phyloP scores from a whole-genome alignment of 2,888 invertebrate genomes.

The Stictocephala bisonia region DNA sequence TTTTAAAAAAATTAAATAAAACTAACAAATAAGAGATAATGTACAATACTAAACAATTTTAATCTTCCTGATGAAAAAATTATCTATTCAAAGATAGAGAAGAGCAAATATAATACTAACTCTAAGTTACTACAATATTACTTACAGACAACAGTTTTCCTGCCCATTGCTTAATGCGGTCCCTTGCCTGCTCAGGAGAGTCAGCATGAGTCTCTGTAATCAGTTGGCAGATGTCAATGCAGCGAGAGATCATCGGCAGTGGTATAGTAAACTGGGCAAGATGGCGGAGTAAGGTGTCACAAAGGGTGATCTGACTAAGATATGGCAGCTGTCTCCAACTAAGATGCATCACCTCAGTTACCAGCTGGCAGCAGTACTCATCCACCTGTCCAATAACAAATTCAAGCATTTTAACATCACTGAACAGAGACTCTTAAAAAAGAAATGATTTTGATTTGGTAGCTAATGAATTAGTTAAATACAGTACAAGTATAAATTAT shows the following conservation, averaged over 20 bases:
- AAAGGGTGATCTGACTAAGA: constrained; percentile 34
- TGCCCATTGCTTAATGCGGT: constrained; percentile 41
- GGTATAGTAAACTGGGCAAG: constrained; percentile 49
- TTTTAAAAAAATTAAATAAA: too few species aligned
- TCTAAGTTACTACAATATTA: too few species aligned
- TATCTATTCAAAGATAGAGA: too few species aligned
- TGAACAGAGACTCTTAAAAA: too few species aligned
- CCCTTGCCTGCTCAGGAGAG: constrained; percentile 15
- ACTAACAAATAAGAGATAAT: too few species aligned
- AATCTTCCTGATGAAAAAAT: too few species aligned
- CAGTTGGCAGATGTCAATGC: constrained; percentile 48
- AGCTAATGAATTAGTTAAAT: too few species aligned
- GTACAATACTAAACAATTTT: too few species aligned
- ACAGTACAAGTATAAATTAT: too few species aligned
- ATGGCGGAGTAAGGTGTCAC: constrained; percentile 21
- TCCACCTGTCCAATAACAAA: constrained; percentile 50
- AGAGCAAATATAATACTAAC: too few species aligned
- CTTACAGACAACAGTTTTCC: constrained; percentile 37
- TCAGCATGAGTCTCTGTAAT: constrained; percentile 27
- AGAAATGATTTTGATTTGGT: too few species aligned
- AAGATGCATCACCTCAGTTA: constrained; percentile 53
- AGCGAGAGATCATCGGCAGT: constrained; percentile 48
- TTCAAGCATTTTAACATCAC: too few species aligned
- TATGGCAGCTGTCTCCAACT: constrained; percentile 50
- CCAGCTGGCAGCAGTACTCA: constrained; percentile 51